Evolutionary conservation across 2,113 vertebrate genomes (phyloP).

Genomic region (Prionailurus viverrinus): DNA sequence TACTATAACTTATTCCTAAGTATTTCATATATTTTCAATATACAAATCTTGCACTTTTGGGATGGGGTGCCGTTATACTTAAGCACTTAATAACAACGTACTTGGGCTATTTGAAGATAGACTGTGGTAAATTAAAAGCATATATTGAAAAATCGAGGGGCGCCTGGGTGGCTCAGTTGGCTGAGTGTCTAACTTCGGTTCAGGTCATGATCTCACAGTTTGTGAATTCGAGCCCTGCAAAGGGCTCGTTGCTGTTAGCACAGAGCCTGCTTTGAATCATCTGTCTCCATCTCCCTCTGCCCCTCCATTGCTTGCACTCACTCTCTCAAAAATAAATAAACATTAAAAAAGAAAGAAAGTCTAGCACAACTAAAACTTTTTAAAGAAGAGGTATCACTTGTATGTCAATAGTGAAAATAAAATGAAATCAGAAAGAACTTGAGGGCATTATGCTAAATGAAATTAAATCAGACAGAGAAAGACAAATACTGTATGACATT

Average conservation of each 20-base stretch:
- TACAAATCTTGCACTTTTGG: not conserved
- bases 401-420: not conserved
- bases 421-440: not conserved
- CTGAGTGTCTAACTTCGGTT: too few species aligned
- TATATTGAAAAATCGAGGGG: not conserved
- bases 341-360: not conserved
- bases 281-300: too few species aligned
- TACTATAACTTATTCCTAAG: not conserved
- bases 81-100: not conserved
- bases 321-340: too few species aligned
- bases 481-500: not conserved
- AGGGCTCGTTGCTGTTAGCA: too few species aligned
- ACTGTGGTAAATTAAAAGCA: not conserved
- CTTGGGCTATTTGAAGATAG: not conserved
- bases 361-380: not conserved
- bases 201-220: too few species aligned
- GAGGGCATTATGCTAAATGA: not conserved
- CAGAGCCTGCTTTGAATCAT: too few species aligned
- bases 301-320: too few species aligned
- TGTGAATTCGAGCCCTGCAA: too few species aligned
- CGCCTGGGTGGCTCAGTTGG: too few species aligned
- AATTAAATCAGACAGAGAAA: not conserved
- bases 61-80: not conserved
- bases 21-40: not conserved
- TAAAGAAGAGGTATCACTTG: not conserved